Base-by-base conservation (phyloP, 1,140 invertebrate genomes). In the Temnothorax nylanderi region DNA sequence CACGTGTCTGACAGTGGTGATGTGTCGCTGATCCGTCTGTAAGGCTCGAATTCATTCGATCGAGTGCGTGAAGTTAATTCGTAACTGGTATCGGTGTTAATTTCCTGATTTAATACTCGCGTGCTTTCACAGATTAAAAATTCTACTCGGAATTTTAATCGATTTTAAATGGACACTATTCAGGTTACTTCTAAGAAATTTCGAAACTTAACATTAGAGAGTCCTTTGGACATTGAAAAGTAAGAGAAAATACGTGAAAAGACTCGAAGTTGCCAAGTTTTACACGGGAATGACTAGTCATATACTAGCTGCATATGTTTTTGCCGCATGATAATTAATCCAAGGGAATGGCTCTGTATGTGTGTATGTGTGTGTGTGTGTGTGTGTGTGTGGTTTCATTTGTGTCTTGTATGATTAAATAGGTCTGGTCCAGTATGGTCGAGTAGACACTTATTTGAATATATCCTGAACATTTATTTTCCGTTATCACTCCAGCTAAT, bases 361-460 rank as follows among this genome's bases (percentile, higher is more conserved):
- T 13, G 32, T 6, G 47, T 11, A 11, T 13, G 18, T 51, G 18
- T 13, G 6, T 6, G 37, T 6, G 47, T 11, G n/a, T 13, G 18
- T 51, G 18, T 13, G 6, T 6, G 37, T 41, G 37, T 16, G 32
- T 54, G n/a, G 34, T 41, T 60, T 60, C 32, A 80, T 51, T 80
- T 51, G 44, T 37, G 56, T 69, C 62, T 69, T 34, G 26, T 21
- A 32, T 60, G 76, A 78, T 78, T 69, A 54, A 65, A 47, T 41
- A 7, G 44, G 21, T 18, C 58, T 3, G 18, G 16, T 16, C 54
- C 13, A 4, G 21, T 44, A 16, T 3, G 64, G 47, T 47, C 37
- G 56, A 56, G 34, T 56, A 69, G 67, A 81, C 77, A 18, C 13
- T 80, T 80, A 54, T 80, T 54, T n/a, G 37, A 65, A 49, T 78